Conservation (phyloP, 2,888 invertebrate genomes). For the Pheosia gnoma region DNA sequence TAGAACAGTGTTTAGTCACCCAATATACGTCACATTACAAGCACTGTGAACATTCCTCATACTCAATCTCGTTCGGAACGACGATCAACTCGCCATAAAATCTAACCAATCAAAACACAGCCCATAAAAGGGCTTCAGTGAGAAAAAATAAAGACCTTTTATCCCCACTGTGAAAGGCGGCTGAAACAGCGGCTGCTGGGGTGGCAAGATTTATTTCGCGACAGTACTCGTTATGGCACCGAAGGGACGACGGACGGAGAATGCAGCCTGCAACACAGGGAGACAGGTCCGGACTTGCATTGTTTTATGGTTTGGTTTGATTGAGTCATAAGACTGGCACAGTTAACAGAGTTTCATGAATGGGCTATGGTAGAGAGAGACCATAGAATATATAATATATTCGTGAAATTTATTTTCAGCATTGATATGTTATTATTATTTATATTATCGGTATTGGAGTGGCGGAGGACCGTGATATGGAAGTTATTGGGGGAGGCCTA, state of each 20-base stretch:
- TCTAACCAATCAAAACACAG: slow-evolving; percentile 67
- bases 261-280: slow-evolving; percentile 69
- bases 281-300: slow-evolving; percentile 33
- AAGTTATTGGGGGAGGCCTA: no score
- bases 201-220: slow-evolving; percentile 81
- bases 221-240: slow-evolving; percentile 78
- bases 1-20: no score
- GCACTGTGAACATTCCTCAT: neutral
- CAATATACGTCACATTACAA: neutral
- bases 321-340: neutral
- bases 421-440: no score
- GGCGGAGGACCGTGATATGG: no score
- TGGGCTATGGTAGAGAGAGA: no score
- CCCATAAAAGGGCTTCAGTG: slow-evolving; percentile 66
- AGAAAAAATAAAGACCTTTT: slow-evolving; percentile 80
- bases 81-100: slow-evolving; percentile 62
- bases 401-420: no score
- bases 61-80: slow-evolving; percentile 14
- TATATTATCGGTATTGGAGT: no score
- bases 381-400: no score
- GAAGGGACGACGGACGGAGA: slow-evolving; percentile 66
- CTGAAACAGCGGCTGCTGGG: slow-evolving; percentile 64
- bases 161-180: slow-evolving; percentile 72
- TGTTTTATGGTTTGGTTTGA: slow-evolving; percentile 16
- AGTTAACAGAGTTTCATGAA: no score